Conservation (phyloP, 2,113 vertebrate genomes). For the Vulpes vulpes region DNA sequence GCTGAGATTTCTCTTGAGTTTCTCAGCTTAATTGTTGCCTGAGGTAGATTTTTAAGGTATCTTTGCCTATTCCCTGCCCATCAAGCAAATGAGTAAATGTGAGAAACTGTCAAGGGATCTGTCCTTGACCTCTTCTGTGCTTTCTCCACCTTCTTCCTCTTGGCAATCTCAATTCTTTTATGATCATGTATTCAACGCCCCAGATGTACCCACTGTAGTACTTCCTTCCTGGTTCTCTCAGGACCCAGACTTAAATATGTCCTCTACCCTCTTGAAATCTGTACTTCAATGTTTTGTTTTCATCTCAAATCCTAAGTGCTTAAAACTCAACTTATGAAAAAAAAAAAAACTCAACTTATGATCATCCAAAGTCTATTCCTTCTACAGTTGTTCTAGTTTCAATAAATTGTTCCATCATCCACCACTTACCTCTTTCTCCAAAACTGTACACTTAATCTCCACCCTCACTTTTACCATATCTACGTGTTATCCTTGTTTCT, state of each 20-base stretch:
- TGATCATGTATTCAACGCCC: fast-evolving
- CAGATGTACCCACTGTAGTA: not conserved
- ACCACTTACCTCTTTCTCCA: not conserved
- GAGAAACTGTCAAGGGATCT: not conserved
- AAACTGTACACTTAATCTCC: not conserved
- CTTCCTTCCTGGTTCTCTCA: not conserved
- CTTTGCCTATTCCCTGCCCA: not conserved
- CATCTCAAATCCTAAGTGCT: not conserved
- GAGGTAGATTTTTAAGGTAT: not conserved
- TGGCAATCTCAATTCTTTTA: not conserved
- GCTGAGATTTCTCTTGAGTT: not conserved
- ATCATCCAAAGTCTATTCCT: not conserved
- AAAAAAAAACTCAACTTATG: not conserved
- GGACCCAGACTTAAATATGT: not conserved
- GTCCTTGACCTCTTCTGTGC: not conserved
- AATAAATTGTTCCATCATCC: not conserved
- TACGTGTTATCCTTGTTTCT: not conserved
- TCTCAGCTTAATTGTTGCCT: not conserved
- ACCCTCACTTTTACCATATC: not conserved
- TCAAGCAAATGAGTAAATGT: not conserved
- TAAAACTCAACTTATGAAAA: not conserved
- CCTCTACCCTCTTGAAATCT: not conserved
- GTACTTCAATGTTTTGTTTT: not conserved
- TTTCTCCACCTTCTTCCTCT: not conserved
- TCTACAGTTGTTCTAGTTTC: not conserved